Conservation (phyloP, 2,888 invertebrate genomes). For the Drosophila differens region DNA sequence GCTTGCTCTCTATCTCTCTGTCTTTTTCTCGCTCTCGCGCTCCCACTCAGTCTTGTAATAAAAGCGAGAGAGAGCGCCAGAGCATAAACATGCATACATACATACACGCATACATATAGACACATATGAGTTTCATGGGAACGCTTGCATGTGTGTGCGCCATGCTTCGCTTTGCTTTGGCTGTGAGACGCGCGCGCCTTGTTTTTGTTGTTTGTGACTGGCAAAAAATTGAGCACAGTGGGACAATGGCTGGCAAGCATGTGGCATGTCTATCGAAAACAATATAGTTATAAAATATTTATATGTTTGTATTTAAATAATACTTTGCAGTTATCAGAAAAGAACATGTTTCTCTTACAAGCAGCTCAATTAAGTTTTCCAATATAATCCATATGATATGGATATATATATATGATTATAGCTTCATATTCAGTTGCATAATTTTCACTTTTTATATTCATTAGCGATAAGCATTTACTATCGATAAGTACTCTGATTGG, state of each 20-base stretch:
- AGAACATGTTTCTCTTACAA: background rate
- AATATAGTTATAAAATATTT: background rate
- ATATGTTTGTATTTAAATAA: background rate
- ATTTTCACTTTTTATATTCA: background rate
- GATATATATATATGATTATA: background rate
- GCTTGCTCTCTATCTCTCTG: conserved; percentile 28
- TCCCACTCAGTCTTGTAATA: conserved; percentile 58
- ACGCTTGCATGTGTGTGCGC: conserved; percentile 16
- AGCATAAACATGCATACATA: conserved; percentile 9
- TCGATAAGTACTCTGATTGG: conserved; percentile 55
- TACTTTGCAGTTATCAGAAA: background rate
- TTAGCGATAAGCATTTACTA: conserved; percentile 18
- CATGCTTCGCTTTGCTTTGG: conserved; percentile 12
- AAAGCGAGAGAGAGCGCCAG: conserved; percentile 39
- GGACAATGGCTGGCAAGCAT: conserved; percentile 19
- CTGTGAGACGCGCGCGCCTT: conserved; percentile 14
- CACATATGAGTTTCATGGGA: background rate
- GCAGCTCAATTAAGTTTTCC: background rate
- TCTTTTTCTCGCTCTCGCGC: conserved; percentile 49
- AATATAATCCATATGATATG: background rate
- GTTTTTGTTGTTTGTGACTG: conserved; percentile 57
- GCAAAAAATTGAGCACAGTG: conserved; percentile 57
- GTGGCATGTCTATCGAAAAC: conserved; percentile 1
- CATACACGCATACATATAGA: background rate
- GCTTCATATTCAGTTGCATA: background rate